Evolutionary conservation across 2,797 vertebrate genomes (phyloP).

Genomic region (Bryconaethiops microstoma): DNA sequence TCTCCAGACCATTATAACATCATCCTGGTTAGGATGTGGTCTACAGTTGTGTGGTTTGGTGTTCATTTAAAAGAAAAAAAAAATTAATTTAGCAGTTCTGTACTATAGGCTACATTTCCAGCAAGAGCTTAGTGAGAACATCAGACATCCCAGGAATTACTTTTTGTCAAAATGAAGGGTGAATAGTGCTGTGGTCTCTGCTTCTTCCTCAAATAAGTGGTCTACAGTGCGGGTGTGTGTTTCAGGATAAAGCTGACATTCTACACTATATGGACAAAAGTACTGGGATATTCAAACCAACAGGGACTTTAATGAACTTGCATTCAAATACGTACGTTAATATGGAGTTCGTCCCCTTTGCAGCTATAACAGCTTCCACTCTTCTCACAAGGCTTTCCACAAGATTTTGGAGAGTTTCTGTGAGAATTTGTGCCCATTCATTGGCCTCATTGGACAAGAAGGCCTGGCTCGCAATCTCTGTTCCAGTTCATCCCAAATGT

Average conservation of each 20-base stretch:
- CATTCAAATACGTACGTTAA: too few relatives aligned
- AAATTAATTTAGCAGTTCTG: background rate
- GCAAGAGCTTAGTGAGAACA: background rate
- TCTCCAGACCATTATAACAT: slow-evolving; percentile 30
- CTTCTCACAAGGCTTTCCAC: too few relatives aligned
- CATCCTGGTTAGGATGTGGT: slow-evolving; percentile 29
- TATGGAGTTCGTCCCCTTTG: too few relatives aligned
- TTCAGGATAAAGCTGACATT: background rate
- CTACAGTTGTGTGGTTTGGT: background rate
- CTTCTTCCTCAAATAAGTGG: background rate
- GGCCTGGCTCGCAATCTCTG: too few relatives aligned
- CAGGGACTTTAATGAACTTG: too few relatives aligned
- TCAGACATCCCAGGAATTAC: background rate
- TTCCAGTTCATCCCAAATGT: too few relatives aligned
- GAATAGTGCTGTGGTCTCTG: background rate
- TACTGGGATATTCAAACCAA: too few relatives aligned
- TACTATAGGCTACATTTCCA: background rate
- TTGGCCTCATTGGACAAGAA: too few relatives aligned
- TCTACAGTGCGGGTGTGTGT: background rate
- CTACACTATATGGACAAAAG: too few relatives aligned
- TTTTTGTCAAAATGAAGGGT: background rate
- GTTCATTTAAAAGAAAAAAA: background rate
- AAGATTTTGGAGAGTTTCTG: too few relatives aligned
- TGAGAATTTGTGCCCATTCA: too few relatives aligned
- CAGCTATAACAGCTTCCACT: too few relatives aligned